Evolutionary conservation across 2,797 vertebrate species (phyloP), one percentile per base, ranked within the genome.

Genomic region (Sebastes itinus): DNA sequence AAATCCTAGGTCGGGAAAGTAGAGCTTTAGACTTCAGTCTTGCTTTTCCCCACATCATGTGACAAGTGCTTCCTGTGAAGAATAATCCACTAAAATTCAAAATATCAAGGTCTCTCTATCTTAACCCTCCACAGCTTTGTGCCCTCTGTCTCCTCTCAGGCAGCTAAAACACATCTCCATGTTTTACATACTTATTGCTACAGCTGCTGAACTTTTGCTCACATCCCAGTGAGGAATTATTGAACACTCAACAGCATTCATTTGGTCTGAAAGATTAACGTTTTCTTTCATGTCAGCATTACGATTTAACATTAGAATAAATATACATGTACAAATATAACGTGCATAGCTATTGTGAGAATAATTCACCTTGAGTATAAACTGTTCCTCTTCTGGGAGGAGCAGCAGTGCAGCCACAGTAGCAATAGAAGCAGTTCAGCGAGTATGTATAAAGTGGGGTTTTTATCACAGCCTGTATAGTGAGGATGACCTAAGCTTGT

Each of bases 61-160:
- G 88, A 88, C n/a, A 82, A 78, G 69, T 70, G 63, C 22, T 6
- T 61, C n/a, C 27, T 59, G 76, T 92, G 92, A 94, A 93, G 87
- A 92, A 89, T 54, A 73, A 79, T 72, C 63, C 60, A 60, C 27
- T 70, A 62, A 78, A 86, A 84, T 75, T 88, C 74, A 74, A 72
- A 83, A 68, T 42, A 78, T 87, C 90, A 85, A 89, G 80, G 64
- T 82, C 8, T 1, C 7, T 73, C 3, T 63, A 0, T 69, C 1
- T 27, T 85, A 87, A 82, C 76, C 38, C 75, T 25, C n/a, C 33
- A 20, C 9, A 56, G 70, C 83, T 23, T 72, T n/a, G 82, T 80
- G 75, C 1, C 66, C 58, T 73, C 60, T 77, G 33, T 85, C 10
- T 79, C 9, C 65, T 83, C 54, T 82, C 23, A 10, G 28, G 4